phyloP scores from a whole-genome alignment of 2,113 vertebrate species.

The Perca flavescens region DNA sequence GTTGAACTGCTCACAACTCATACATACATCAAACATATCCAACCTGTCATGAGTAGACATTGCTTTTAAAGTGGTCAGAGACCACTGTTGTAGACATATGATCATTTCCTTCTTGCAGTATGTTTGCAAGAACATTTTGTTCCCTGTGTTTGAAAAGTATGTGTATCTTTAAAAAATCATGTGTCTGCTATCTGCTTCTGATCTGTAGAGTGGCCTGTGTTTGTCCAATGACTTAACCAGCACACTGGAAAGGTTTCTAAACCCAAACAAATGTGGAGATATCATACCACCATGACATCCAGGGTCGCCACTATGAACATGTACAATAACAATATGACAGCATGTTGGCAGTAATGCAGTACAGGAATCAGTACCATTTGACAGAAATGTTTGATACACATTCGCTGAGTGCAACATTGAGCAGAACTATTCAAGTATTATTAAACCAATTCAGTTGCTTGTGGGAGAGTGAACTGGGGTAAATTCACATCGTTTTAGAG shows the following conservation, averaged over 20 bases:
- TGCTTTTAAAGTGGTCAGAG: constrained; percentile 16
- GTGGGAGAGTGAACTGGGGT: constrained; percentile 29
- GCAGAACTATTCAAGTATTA: constrained; percentile 41
- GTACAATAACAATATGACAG: constrained; percentile 68
- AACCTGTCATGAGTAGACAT: neutral
- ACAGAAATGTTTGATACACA: constrained; percentile 47
- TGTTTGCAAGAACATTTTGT: constrained; percentile 58
- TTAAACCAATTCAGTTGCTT: constrained; percentile 39
- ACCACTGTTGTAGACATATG: constrained; percentile 5
- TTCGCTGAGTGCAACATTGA: constrained; percentile 29
- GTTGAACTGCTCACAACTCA: neutral
- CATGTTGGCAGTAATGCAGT: constrained; percentile 46
- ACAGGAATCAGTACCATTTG: constrained; percentile 53
- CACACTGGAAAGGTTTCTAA: constrained; percentile 58
- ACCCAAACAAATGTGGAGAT: constrained; percentile 70
- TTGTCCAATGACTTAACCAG: constrained; percentile 51
- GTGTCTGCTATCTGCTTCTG: constrained; percentile 58
- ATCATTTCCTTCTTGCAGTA: constrained; percentile 22
- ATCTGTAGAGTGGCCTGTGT: constrained; percentile 58
- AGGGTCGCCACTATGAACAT: constrained; percentile 55
- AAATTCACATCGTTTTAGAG: constrained; percentile 22
- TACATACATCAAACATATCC: constrained; percentile 2
- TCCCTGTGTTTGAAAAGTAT: constrained; percentile 39
- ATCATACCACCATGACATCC: constrained; percentile 64
- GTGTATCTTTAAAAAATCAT: constrained; percentile 27